phyloP scores from a whole-genome alignment of 2,797 vertebrate genomes.

The Naso thynnoides region DNA sequence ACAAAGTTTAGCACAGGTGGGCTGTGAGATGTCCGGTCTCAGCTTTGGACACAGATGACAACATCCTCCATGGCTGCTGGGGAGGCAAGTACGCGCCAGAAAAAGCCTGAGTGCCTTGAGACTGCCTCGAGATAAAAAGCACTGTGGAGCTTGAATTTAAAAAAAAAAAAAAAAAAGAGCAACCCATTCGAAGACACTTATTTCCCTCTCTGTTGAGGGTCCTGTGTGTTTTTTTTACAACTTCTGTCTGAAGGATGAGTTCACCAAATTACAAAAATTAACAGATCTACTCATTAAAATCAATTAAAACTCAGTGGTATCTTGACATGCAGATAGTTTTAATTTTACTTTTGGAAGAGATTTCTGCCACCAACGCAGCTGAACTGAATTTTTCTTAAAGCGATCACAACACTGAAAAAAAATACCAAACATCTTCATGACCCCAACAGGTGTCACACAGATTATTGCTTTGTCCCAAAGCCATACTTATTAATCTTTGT shows the following conservation, averaged over 20 bases:
- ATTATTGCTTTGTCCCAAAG: background rate
- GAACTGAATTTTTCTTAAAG: background rate
- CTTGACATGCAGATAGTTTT: constrained; percentile 13
- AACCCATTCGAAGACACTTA: constrained; percentile 31
- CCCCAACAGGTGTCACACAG: background rate
- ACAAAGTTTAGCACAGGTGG: constrained; percentile 42
- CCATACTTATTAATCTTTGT: background rate
- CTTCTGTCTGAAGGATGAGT: constrained; percentile 7
- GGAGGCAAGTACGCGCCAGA: constrained; percentile 31
- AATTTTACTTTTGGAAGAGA: background rate
- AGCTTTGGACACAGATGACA: constrained; percentile 38
- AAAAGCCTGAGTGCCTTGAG: constrained; percentile 13
- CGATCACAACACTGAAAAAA: background rate
- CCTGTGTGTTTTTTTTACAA: background rate
- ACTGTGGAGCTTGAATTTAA: constrained; percentile 20
- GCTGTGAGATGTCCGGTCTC: constrained; percentile 14
- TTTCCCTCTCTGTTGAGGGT: constrained; percentile 1
- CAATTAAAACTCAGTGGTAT: background rate
- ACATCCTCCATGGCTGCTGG: constrained; percentile 35
- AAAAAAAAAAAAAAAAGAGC: constrained; percentile 17
- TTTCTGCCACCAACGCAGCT: background rate
- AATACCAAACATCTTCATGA: background rate
- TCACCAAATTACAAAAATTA: constrained; percentile 24
- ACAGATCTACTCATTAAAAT: background rate
- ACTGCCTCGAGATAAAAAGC: constrained; percentile 18